These are phyloP conservation scores for Drosophila athabasca DNA, from an alignment of 1,140 invertebrate species.

Conservation along the genomic window DNA sequence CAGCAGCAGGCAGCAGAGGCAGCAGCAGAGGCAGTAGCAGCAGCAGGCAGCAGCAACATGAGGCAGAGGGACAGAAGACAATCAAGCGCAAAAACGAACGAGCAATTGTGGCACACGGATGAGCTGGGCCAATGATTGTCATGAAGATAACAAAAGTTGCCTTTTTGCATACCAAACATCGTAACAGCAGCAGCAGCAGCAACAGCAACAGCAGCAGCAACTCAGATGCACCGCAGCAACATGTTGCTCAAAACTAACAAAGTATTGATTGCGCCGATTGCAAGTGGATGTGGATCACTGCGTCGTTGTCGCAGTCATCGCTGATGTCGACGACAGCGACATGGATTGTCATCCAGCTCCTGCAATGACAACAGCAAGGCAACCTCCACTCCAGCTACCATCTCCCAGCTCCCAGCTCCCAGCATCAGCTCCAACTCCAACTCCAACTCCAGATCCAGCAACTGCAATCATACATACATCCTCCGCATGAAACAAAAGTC, in stretches of 20 bases:
- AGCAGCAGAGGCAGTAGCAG: conserved; percentile 26
- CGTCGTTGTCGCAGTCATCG: conserved; percentile 38
- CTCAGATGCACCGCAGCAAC: conserved; percentile 62
- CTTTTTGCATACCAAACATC: conserved; percentile 74
- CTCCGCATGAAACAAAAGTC: conserved; percentile 73
- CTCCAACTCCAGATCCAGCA: conserved; percentile 34
- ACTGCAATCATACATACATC: conserved; percentile 65
- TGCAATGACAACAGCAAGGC: conserved; percentile 27
- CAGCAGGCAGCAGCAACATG: conserved; percentile 15
- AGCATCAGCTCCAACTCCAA: conserved; percentile 7
- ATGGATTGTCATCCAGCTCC: conserved; percentile 75
- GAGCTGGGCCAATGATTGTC: conserved; percentile 76
- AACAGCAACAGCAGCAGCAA: conserved; percentile 12
- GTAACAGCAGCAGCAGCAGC: conserved; percentile 56
- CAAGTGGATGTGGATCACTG: conserved; percentile 78
- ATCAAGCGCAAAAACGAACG: conserved; percentile 81
- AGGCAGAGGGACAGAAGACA: conserved; percentile 58
- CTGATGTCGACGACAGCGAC: conserved; percentile 65
- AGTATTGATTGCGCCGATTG: conserved; percentile 81
- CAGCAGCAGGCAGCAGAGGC: conserved; percentile 20
- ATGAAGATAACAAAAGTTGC: conserved; percentile 81
- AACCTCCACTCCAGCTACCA: background rate
- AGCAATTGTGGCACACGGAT: conserved; percentile 80
- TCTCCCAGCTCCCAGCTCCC: background rate
- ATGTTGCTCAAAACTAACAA: conserved; percentile 82